These are phyloP conservation scores for Artemia sinica DNA, from an alignment of 2,888 invertebrate species.

Conservation along the genomic window DNA sequence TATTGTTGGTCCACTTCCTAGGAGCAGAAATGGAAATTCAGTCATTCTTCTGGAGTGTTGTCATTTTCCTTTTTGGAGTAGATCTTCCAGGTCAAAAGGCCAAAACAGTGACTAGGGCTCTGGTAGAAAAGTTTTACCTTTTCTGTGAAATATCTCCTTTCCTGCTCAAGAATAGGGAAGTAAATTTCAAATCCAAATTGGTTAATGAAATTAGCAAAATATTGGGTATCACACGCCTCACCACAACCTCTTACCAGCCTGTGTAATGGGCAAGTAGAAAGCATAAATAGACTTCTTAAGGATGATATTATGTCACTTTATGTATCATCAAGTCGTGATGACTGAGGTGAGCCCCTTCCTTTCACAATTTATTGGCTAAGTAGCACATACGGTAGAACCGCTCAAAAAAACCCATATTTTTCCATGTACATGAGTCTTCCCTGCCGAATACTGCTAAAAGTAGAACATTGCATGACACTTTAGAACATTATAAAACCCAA, in stretches of 20 bases:
- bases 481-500: neutral
- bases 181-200: slow-evolving; percentile 24
- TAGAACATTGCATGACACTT: neutral
- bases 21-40: neutral
- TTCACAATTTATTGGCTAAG: neutral
- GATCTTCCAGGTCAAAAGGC: neutral
- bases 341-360: neutral
- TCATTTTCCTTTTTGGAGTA: neutral
- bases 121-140: neutral
- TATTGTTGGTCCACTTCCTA: too few relatives aligned
- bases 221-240: neutral
- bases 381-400: neutral
- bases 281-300: neutral
- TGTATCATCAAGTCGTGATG: neutral
- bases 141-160: slow-evolving; percentile 24
- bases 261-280: neutral
- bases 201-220: slow-evolving; percentile 22
- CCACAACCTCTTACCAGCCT: neutral
- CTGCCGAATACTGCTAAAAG: neutral
- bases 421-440: neutral
- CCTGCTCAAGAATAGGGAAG: slow-evolving; percentile 26
- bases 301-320: neutral
- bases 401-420: neutral
- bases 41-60: neutral
- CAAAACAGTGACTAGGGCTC: neutral